Evolutionary conservation across 2,797 vertebrate genomes (phyloP).

Genomic region (Tragelaphus eurycerus): DNA sequence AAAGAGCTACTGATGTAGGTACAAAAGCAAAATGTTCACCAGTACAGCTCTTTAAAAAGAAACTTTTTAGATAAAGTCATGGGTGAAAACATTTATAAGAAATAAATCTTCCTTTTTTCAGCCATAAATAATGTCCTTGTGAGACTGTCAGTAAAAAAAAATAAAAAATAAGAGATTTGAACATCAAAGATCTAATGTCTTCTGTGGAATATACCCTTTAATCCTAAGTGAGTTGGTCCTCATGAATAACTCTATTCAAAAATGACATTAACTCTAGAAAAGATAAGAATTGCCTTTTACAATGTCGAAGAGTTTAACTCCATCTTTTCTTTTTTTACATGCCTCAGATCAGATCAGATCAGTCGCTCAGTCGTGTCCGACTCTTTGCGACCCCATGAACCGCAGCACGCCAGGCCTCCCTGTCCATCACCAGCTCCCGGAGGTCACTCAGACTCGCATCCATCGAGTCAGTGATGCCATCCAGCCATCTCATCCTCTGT

Average conservation of each 20-base stretch:
- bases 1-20: neutral
- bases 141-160: neutral
- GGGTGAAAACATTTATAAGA: constrained; percentile 37
- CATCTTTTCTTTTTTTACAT: neutral
- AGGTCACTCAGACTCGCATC: too few species aligned
- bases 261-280: constrained; percentile 21
- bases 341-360: too few species aligned
- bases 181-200: neutral
- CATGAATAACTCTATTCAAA: constrained; percentile 5
- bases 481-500: too few species aligned
- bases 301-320: constrained; percentile 14
- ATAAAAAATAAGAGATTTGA: neutral
- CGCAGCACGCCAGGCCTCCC: too few species aligned
- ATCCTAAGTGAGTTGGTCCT: constrained; percentile 25
- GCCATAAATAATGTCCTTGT: neutral
- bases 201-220: neutral
- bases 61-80: constrained; percentile 39
- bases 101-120: constrained; percentile 10
- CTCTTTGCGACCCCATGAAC: too few species aligned
- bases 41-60: neutral
- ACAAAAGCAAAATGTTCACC: constrained; percentile 13
- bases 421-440: too few species aligned
- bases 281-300: neutral
- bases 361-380: too few species aligned
- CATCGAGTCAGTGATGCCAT: too few species aligned